These are phyloP conservation scores for Montipora efflorescens DNA, from an alignment of 64 coral and sea anemone genomes.

Conservation along the genomic window DNA sequence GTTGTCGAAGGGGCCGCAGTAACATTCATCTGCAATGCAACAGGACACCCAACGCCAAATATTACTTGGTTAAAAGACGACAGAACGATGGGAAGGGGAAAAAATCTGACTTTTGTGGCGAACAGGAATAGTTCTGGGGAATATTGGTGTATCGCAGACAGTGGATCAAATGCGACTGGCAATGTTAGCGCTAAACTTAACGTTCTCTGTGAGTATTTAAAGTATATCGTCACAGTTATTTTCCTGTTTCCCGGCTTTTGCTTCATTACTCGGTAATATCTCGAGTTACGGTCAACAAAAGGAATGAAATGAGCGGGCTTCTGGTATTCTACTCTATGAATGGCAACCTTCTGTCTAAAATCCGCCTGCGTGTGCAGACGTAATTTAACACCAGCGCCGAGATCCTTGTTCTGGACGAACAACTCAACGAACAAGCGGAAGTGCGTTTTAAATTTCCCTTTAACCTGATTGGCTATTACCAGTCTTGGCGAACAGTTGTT, in stretches of 20 bases:
- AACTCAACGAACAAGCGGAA: neutral
- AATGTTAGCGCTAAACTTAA: neutral
- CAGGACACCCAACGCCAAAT: neutral
- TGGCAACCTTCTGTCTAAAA: too few species aligned
- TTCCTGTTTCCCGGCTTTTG: too few species aligned
- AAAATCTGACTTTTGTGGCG: neutral
- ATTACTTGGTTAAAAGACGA: conserved; percentile 2
- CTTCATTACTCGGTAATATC: too few species aligned
- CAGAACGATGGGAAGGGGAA: neutral
- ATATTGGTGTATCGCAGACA: conserved; percentile 23
- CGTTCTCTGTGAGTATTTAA: neutral
- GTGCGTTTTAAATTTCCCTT: too few species aligned
- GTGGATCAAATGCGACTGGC: neutral
- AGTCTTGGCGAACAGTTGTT: too few species aligned
- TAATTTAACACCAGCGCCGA: neutral
- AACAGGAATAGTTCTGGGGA: conserved; percentile 10
- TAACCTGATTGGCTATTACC: too few species aligned
- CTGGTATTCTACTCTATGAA: too few species aligned
- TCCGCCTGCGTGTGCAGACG: too few species aligned
- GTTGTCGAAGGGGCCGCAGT: neutral
- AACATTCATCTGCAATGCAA: neutral
- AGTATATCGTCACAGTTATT: too few species aligned
- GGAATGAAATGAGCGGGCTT: too few species aligned
- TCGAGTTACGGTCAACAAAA: too few species aligned
- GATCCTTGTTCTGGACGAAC: conserved; percentile 2